Percentiles rank a stretch among this genome's conserved stretches.
phyloP scores from a whole-genome alignment of 2,888 invertebrate species.

The Leucania comma region DNA sequence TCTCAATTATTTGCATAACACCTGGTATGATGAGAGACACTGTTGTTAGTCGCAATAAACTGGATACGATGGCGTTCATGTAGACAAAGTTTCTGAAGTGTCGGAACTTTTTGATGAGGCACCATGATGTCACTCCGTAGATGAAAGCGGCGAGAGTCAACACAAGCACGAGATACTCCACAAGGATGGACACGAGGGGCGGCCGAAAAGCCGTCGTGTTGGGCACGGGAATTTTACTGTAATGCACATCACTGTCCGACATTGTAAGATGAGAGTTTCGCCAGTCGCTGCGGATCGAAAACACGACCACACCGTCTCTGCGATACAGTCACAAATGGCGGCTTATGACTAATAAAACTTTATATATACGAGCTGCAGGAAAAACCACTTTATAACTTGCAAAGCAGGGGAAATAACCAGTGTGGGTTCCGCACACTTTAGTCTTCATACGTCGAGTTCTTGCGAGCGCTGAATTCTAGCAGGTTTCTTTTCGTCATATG shows the following conservation, averaged over 20 bases:
- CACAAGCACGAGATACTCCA: slow-evolving; percentile 40
- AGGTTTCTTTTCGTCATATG: background rate
- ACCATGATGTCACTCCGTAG: slow-evolving; percentile 44
- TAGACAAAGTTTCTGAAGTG: slow-evolving; percentile 50
- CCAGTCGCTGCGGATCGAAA: slow-evolving; percentile 2
- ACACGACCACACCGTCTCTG: slow-evolving; percentile 40
- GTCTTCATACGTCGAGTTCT: background rate
- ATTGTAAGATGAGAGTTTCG: slow-evolving; percentile 17
- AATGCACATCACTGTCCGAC: slow-evolving; percentile 50
- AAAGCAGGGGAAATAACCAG: slow-evolving; percentile 13
- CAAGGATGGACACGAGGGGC: slow-evolving; percentile 33
- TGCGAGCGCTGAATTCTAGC: background rate
- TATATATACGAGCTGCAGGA: slow-evolving; percentile 37
- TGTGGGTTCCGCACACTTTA: slow-evolving; percentile 26
- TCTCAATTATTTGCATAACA: slow-evolving; percentile 36
- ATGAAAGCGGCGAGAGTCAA: slow-evolving; percentile 40
- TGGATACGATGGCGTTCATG: slow-evolving; percentile 35
- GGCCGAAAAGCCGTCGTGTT: slow-evolving; percentile 48
- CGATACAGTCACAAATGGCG: slow-evolving; percentile 35
- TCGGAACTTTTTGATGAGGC: slow-evolving; percentile 42
- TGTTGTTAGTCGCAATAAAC: slow-evolving; percentile 35
- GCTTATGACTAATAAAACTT: slow-evolving; percentile 23
- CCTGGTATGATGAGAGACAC: slow-evolving; percentile 42
- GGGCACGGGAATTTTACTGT: slow-evolving; percentile 40
- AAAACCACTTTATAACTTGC: slow-evolving; percentile 34